phyloP scores from a whole-genome alignment of 2,888 invertebrate genomes.

The Coenonympha glycerion region DNA sequence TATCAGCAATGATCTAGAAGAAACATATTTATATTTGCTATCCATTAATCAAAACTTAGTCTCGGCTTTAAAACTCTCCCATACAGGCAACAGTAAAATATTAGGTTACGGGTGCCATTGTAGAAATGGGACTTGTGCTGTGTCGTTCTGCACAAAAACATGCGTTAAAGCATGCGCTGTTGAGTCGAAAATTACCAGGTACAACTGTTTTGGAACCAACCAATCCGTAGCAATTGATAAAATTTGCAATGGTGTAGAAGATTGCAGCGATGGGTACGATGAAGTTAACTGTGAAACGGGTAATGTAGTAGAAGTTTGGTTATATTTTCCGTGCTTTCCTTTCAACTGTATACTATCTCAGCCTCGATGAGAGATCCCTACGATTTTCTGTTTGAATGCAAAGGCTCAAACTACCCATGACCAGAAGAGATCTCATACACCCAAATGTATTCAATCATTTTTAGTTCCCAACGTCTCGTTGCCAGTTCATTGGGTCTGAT shows the following conservation, averaged over 20 bases:
- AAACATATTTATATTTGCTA: conserved; percentile 39
- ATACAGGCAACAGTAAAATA: conserved; percentile 49
- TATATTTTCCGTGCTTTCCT: too few relatives aligned
- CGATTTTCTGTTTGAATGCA: too few relatives aligned
- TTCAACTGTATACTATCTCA: too few relatives aligned
- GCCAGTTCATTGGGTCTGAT: too few relatives aligned
- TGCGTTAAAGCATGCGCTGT: conserved; percentile 48
- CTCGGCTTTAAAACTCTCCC: conserved; percentile 46
- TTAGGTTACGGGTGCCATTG: conserved; percentile 47
- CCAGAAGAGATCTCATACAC: too few relatives aligned
- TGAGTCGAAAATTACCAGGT: conserved; percentile 43
- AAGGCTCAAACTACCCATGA: too few relatives aligned
- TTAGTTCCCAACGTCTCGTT: too few relatives aligned
- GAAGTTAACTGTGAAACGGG: conserved; percentile 50
- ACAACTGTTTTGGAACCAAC: conserved; percentile 39
- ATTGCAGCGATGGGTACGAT: conserved; percentile 53
- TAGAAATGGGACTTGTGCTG: conserved; percentile 39
- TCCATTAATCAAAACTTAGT: conserved; percentile 45
- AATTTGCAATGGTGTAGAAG: conserved; percentile 47
- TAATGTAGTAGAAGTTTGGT: too few relatives aligned
- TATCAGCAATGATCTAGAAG: conserved; percentile 34
- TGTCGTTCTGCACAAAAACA: conserved; percentile 39
- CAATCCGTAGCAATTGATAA: conserved; percentile 37
- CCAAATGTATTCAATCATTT: too few relatives aligned
- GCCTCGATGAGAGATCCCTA: too few relatives aligned